Conservation (phyloP, 2,113 vertebrate species). For the Willisornis vidua region DNA sequence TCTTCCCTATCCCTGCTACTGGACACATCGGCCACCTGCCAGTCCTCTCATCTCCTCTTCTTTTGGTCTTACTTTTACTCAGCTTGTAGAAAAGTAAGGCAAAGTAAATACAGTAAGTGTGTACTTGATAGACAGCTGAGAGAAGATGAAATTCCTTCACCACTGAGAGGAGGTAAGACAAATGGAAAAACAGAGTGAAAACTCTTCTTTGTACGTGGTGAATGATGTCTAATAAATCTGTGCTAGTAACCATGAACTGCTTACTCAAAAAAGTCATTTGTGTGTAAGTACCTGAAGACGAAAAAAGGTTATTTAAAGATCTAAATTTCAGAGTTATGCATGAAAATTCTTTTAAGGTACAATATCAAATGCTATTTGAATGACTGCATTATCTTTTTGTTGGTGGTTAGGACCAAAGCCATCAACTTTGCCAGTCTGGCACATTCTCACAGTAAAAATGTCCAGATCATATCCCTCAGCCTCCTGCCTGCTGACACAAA, state of each 20-base stretch:
- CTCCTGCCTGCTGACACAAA: not conserved
- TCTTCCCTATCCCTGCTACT: not conserved
- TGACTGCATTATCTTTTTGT: not conserved
- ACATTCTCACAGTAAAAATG: not conserved
- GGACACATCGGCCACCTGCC: not conserved
- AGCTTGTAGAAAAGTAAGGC: not conserved
- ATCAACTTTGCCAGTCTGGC: not conserved
- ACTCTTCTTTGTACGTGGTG: not conserved
- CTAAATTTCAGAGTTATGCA: not conserved
- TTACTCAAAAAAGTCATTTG: not conserved
- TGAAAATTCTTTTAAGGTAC: not conserved
- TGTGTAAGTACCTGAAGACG: not conserved
- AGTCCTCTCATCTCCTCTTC: not conserved
- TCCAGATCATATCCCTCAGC: not conserved
- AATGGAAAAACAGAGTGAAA: not conserved
- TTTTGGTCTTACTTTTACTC: not conserved
- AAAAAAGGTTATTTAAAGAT: not conserved
- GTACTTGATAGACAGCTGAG: not conserved
- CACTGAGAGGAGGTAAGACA: not conserved
- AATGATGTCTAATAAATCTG: not conserved
- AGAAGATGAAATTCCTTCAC: not conserved
- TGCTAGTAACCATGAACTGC: not conserved
- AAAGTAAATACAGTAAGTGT: not conserved
- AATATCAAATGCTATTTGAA: not conserved
- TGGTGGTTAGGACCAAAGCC: not conserved